These are phyloP conservation scores for Gobius niger DNA, from an alignment of 2,113 vertebrate genomes.

Conservation along the genomic window DNA sequence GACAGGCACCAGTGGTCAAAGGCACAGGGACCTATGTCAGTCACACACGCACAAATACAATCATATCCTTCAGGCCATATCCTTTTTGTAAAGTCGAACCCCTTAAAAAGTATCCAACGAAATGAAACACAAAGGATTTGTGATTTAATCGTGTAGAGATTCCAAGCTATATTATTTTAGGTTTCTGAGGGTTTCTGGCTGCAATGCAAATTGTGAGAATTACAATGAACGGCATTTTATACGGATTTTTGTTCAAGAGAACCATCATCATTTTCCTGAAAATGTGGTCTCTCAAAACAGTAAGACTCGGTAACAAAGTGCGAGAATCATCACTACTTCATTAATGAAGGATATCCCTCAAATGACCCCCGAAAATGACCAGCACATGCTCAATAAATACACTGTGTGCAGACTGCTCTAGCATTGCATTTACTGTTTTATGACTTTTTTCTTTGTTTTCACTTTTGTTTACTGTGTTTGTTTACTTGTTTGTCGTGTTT, in stretches of 20 bases:
- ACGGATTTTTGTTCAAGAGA: too few species aligned
- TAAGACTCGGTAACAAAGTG: neutral
- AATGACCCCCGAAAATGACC: neutral
- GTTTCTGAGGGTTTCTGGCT: too few species aligned
- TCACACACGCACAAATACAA: conserved; percentile 73
- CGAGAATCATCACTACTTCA: neutral
- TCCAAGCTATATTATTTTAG: too few species aligned
- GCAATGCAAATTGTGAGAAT: too few species aligned
- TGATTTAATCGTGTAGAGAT: neutral
- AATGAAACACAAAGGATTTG: neutral
- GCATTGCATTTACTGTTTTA: conserved; percentile 45
- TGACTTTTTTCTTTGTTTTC: too few species aligned
- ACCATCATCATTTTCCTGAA: too few species aligned
- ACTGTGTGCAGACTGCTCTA: neutral
- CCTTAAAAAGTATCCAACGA: neutral
- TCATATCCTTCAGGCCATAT: conserved; percentile 13
- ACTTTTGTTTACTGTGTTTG: too few species aligned
- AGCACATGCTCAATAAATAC: conserved; percentile 15
- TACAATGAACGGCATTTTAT: too few species aligned
- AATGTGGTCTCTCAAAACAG: neutral
- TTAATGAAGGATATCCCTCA: neutral
- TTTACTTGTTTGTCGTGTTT: too few species aligned
- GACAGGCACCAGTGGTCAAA: conserved; percentile 71
- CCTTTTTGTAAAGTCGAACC: conserved; percentile 16
- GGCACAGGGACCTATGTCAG: conserved; percentile 61